A percentile compares a stretch with the other conserved stretches of the same genome.
Evolutionary conservation across 2,113 vertebrate species (phyloP).

Genomic region (Etheostoma cragini): DNA sequence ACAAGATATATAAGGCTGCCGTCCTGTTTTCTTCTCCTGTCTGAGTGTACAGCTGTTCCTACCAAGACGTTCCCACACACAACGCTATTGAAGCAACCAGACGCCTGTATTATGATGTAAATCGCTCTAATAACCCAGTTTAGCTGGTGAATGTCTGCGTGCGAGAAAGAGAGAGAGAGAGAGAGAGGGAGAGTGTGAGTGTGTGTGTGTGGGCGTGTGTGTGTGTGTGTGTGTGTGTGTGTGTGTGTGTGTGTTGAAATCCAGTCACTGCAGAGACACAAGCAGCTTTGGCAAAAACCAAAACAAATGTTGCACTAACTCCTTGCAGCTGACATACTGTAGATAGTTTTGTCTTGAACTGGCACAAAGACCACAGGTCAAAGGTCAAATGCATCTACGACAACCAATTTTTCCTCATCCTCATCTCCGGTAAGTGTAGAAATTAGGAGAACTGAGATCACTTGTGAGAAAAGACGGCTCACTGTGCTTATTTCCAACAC

Average conservation of each 20-base stretch:
- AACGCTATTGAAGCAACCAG: constrained; percentile 80
- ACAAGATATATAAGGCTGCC: constrained; percentile 61
- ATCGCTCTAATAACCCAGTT: constrained; percentile 86
- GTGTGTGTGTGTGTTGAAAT: constrained; percentile 41
- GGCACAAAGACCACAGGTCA: constrained; percentile 48
- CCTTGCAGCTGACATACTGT: constrained; percentile 11
- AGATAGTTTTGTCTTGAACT: background rate
- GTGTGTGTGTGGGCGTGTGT: constrained; percentile 36
- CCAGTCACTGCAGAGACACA: constrained; percentile 25
- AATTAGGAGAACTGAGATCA: background rate
- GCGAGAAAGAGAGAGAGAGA: background rate
- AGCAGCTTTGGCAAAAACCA: background rate
- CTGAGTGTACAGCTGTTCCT: constrained; percentile 79
- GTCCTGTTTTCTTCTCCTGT: constrained; percentile 58
- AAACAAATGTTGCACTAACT: constrained; percentile 35
- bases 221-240: constrained; percentile 23
- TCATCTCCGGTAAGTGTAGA: constrained; percentile 26
- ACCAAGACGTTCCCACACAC: constrained; percentile 82
- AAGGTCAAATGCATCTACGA: constrained; percentile 63
- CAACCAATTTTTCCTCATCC: constrained; percentile 22
- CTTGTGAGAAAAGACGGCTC: background rate
- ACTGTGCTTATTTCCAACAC: constrained; percentile 5
- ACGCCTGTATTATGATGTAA: constrained; percentile 86
- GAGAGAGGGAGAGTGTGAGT: constrained; percentile 25
- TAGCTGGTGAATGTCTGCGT: constrained; percentile 71